Evolutionary conservation across 1,140 invertebrate species (phyloP).

Genomic region (Andrena cerasifolii): DNA sequence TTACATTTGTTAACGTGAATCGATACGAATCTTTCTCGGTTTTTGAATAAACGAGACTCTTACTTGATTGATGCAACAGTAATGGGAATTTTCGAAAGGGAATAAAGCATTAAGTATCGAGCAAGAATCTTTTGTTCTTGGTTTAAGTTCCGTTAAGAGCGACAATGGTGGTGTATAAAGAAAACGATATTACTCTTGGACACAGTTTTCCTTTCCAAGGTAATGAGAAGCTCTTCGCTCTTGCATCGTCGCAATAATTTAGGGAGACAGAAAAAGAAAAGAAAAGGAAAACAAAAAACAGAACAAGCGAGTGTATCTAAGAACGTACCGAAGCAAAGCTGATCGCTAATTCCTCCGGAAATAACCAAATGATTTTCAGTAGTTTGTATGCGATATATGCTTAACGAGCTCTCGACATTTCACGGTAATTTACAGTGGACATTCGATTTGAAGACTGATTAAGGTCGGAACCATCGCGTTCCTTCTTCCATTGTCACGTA

Average conservation of each 20-base stretch:
- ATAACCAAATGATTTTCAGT: background rate
- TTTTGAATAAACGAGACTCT: conserved; percentile 27
- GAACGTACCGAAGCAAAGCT: background rate
- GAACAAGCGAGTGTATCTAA: background rate
- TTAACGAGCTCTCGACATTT: conserved; percentile 34
- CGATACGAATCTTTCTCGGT: conserved; percentile 20
- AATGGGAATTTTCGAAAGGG: conserved; percentile 33
- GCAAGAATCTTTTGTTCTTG: conserved; percentile 19
- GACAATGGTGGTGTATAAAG: background rate
- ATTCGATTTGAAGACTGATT: conserved; percentile 59
- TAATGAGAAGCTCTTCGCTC: conserved; percentile 25
- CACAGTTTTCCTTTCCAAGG: background rate
- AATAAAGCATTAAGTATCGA: background rate
- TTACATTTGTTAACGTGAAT: conserved; percentile 10
- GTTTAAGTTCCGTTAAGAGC: no score
- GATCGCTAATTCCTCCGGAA: background rate
- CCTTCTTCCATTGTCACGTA: conserved; percentile 49
- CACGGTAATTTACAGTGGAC: conserved; percentile 32
- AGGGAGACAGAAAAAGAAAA: background rate
- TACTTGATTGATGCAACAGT: conserved; percentile 34
- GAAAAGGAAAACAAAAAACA: background rate
- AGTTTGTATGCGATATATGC: no score
- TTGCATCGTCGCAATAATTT: no score
- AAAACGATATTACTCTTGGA: background rate
- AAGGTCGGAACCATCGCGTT: conserved; percentile 28